phyloP scores from a whole-genome alignment of 2,113 vertebrate species.

The Mesocricetus auratus region DNA sequence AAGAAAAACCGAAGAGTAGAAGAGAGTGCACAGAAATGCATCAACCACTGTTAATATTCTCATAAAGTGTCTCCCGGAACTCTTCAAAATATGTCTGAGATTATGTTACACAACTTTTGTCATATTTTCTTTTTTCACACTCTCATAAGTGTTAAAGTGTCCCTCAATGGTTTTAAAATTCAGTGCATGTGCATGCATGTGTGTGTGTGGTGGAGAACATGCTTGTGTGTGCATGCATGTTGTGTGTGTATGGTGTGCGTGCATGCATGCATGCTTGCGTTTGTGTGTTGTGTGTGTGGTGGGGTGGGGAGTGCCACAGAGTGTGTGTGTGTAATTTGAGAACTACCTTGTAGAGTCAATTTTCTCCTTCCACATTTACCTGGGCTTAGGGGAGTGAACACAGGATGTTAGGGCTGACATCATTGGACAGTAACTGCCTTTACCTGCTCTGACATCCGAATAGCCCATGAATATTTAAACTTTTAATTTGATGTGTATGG shows the following conservation, averaged over 20 bases:
- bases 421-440: not conserved
- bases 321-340: not conserved
- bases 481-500: not conserved
- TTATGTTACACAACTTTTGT: not conserved
- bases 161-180: not conserved
- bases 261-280: not conserved
- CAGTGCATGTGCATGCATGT: not conserved
- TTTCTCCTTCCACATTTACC: not conserved
- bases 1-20: slow-evolving; percentile 51
- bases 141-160: not conserved
- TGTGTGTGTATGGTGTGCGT: not conserved
- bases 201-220: not conserved
- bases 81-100: not conserved
- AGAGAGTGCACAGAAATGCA: slow-evolving; percentile 53
- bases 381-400: not conserved
- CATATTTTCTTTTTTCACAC: not conserved
- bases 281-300: not conserved
- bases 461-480: not conserved
- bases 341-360: too few species aligned
- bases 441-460: not conserved
- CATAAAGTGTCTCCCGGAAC: not conserved
- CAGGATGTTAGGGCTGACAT: not conserved
- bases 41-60: not conserved
- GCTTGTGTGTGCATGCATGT: not conserved
- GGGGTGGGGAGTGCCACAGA: too few species aligned